Base-by-base conservation (phyloP, 2,113 vertebrate species). In the Vombatus ursinus region DNA sequence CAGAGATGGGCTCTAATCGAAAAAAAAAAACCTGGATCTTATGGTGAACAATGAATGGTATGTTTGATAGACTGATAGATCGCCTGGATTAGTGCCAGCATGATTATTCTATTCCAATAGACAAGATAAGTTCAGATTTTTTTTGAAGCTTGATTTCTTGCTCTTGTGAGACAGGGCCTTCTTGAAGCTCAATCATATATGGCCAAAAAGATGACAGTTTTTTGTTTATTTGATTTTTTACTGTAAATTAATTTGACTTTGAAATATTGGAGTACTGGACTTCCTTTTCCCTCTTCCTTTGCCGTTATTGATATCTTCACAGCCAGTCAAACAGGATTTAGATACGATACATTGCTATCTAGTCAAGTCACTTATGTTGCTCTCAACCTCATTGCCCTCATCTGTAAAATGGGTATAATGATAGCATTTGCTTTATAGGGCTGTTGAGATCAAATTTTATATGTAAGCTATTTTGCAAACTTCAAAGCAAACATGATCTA, bases 201-300 rank as follows among this genome's bases (percentile, higher is more conserved):
- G 77, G 90, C 51, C 54, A 92, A 95, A 53, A 94, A 49, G 90
- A 94, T 52, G 89, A 19, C 48, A 50, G 24, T 44, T 77, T 92
- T 53, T 68, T 92, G 51, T 50, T 12, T 90, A 9, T 22, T 44
- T 54, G 23, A 3, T 14, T 16, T 50, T n/a, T 47, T 50, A 50
- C 25, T 49, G 10, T 19, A 37, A 37, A 53, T 53, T 53, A 53
- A 53, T 53, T 53, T 53, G 52, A 53, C 23, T 77, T n/a, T 47
- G 50, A 92, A 92, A 12, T 22, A 10, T 48, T 50, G 91, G 47
- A 54, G 6, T 52, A 84, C 89, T 95, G 93, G 47, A 14, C 23
- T 47, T 53, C 93, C n/a, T 96, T 92, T 52, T 53, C 14, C 92
- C 26, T 77, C 44, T 84, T 90, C 22, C 96, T 93, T 95, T 84